These are phyloP conservation scores for Ichneumoninae sp. DNA, from an alignment of 2,888 invertebrate genomes.

Conservation along the genomic window DNA sequence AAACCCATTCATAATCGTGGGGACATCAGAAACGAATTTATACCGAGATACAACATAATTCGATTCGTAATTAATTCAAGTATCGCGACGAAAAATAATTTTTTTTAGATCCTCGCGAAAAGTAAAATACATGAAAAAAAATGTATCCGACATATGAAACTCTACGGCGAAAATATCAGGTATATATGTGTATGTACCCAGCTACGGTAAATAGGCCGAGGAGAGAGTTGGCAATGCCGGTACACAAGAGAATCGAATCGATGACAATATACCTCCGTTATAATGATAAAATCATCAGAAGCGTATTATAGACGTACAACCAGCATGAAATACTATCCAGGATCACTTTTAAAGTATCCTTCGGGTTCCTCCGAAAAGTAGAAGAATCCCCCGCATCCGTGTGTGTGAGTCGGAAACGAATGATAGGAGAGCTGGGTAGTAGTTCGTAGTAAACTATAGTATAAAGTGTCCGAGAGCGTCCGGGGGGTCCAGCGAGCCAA, in stretches of 20 bases:
- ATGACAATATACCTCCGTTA: background rate
- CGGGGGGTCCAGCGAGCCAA: conserved; percentile 43
- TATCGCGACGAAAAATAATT: background rate
- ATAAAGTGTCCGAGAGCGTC: conserved; percentile 60
- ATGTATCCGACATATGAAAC: too few relatives aligned
- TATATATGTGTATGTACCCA: too few relatives aligned
- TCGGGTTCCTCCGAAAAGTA: conserved; percentile 14
- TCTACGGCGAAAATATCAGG: too few relatives aligned
- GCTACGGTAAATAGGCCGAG: background rate
- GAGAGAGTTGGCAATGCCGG: background rate
- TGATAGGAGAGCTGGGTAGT: conserved; percentile 35
- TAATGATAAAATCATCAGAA: conserved; percentile 51
- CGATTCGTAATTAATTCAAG: background rate
- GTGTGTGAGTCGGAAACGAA: conserved; percentile 4
- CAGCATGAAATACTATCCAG: conserved; percentile 26
- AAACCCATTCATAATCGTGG: too few relatives aligned
- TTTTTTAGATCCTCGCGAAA: background rate
- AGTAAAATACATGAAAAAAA: too few relatives aligned
- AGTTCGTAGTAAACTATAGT: conserved; percentile 58
- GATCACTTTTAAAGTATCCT: conserved; percentile 59
- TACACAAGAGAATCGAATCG: background rate
- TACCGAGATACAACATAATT: background rate
- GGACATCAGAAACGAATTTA: too few relatives aligned
- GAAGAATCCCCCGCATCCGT: background rate
- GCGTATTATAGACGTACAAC: conserved; percentile 25